These are phyloP conservation scores for Xylota sylvarum DNA, from an alignment of 2,888 invertebrate species.

Conservation along the genomic window DNA sequence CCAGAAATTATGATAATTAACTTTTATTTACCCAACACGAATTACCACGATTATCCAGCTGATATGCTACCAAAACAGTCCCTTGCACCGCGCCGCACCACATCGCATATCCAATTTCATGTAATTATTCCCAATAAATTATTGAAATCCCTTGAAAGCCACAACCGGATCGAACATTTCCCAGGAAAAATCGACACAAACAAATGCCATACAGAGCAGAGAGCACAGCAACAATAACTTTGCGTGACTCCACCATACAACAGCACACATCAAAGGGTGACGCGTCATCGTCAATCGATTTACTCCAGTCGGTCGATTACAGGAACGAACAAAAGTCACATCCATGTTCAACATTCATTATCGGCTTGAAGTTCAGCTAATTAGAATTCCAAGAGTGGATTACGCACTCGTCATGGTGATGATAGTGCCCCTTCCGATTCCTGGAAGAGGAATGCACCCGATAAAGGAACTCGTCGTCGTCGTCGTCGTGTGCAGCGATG, in stretches of 20 bases:
- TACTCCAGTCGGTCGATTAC: not conserved
- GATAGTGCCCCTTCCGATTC: conserved; percentile 32
- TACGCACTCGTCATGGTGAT: conserved; percentile 40
- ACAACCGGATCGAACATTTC: conserved; percentile 24
- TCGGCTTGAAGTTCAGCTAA: conserved; percentile 52
- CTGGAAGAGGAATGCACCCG: conserved; percentile 54
- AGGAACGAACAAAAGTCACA: conserved; percentile 30
- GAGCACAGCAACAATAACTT: not conserved
- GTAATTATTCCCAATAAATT: conserved; percentile 52
- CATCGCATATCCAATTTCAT: conserved; percentile 36
- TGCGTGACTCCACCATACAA: conserved; percentile 31
- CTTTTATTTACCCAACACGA: conserved; percentile 45
- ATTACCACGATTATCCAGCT: conserved; percentile 22
- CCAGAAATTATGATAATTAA: conserved; percentile 56
- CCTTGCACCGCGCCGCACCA: not conserved
- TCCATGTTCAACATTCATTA: conserved; percentile 44
- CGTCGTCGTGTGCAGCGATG: too few relatives aligned
- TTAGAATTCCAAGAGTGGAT: conserved; percentile 71
- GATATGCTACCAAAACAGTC: not conserved
- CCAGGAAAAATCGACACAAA: conserved; percentile 42
- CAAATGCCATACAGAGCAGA: too few relatives aligned
- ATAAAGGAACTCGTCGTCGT: conserved; percentile 48
- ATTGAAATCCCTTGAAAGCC: conserved; percentile 40
- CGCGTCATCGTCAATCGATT: conserved; percentile 36
- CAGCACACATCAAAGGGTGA: conserved; percentile 31